Base-by-base conservation (phyloP, 1,140 invertebrate species). In the Cydia splendana region DNA sequence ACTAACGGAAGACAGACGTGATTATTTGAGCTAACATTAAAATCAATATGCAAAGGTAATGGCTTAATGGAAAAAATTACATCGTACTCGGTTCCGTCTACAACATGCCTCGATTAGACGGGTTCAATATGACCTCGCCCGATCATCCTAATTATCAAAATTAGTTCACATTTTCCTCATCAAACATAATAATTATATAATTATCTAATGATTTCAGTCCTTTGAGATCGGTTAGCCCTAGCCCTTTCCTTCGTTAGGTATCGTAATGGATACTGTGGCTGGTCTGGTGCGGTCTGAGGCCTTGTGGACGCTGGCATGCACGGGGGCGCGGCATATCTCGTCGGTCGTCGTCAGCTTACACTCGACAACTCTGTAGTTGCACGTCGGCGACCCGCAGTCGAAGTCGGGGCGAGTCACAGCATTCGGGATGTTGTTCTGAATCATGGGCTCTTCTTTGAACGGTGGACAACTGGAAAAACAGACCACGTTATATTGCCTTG, bases 171-270 rank as follows among this genome's bases (percentile, higher is more conserved):
- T 77, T 77, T 62, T 75, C 65, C 65, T 42, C 67, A 71, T 71
- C n/a, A 71, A 69, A 71, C 34, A 71, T 76, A 81, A 77, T 76
- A 77, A 77, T 75, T 42, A 42, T 42, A 42, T 42, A 42, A 81
- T 77, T 78, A 78, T 78, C 78, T 82, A 80, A 75, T 15, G 30
- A 28, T 20, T 67, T 75, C 75, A 67, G 62, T 67, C 42, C 30
- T 69, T 42, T 57, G 34, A 65, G 78, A 80, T 75, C 62, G 30
- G 53, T 87, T 93, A 92, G 79, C 94, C 94, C 83, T 93, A 92
- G 79, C 94, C 94, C 83, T 94, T 94, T n/a, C 94, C 94, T 73
- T 94, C 93, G 51, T 94, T 85, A 0, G 94, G 94, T 84, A 95
- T 89, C 65, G 94, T 88, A 78, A 95, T 94, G 30, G 94, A 94